A percentile compares a stretch with the other conserved stretches of the same genome.
These are phyloP conservation scores for Drosophila athabasca DNA, from an alignment of 1,140 invertebrate genomes.

Conservation along the genomic window DNA sequence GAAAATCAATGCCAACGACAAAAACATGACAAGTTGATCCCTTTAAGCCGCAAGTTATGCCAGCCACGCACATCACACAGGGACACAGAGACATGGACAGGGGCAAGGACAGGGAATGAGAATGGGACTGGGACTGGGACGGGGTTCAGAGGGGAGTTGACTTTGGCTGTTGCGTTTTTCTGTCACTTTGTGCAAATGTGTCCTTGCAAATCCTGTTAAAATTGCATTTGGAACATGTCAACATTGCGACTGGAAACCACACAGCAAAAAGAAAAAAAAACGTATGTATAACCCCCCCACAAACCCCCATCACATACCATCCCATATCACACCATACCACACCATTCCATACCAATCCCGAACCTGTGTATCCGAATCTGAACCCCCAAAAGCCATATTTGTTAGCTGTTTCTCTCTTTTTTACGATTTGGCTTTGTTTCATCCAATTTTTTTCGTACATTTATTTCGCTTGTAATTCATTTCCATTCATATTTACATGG, in stretches of 20 bases:
- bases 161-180: conserved; percentile 75
- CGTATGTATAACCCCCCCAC: too few relatives aligned
- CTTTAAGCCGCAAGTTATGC: conserved; percentile 82
- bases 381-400: conserved; percentile 24
- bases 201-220: conserved; percentile 82
- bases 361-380: neutral
- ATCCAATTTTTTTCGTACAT: conserved; percentile 73
- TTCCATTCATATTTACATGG: conserved; percentile 80
- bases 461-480: conserved; percentile 81
- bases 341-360: conserved; percentile 13
- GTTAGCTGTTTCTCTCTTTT: conserved; percentile 49
- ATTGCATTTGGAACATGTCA: conserved; percentile 82
- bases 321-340: conserved; percentile 5
- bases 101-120: conserved; percentile 16
- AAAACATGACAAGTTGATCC: conserved; percentile 80
- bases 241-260: conserved; percentile 71
- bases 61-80: conserved; percentile 68
- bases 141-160: conserved; percentile 52
- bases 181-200: conserved; percentile 80
- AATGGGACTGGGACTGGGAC: conserved; percentile 58
- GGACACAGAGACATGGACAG: neutral
- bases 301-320: neutral
- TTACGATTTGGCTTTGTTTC: conserved; percentile 69
- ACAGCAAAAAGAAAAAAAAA: conserved; percentile 38
- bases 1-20: conserved; percentile 79